Percentiles rank a stretch among this genome's conserved stretches.
Evolutionary conservation across 2,797 vertebrate species (phyloP).

Genomic region (Salmo trutta): DNA sequence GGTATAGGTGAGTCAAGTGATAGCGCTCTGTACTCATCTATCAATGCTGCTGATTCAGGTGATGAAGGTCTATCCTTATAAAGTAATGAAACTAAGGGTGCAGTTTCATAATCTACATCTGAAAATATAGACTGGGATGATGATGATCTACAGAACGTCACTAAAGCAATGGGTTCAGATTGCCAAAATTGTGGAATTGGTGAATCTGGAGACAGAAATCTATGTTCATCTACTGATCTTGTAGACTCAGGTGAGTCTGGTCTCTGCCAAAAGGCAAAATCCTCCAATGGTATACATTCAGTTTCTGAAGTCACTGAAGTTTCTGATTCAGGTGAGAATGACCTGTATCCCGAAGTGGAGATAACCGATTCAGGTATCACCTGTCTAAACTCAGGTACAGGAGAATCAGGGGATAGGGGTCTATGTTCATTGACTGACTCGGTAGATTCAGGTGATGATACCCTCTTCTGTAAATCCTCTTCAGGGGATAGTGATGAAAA

Average conservation of each 20-base stretch:
- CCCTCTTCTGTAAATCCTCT: slow-evolving; percentile 29
- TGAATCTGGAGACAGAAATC: slow-evolving; percentile 44
- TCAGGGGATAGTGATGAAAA: slow-evolving; percentile 41
- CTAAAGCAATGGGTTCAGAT: slow-evolving; percentile 20
- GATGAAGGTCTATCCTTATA: slow-evolving; percentile 35
- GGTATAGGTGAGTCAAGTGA: slow-evolving; percentile 21
- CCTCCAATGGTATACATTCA: slow-evolving; percentile 3
- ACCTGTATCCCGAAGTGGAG: slow-evolving; percentile 16
- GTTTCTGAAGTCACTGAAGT: slow-evolving; percentile 21
- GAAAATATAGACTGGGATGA: slow-evolving; percentile 57
- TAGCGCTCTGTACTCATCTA: slow-evolving; percentile 6
- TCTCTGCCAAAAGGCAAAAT: slow-evolving; percentile 35
- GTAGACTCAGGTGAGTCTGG: slow-evolving; percentile 29
- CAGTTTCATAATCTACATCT: slow-evolving; percentile 27
- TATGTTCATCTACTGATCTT: slow-evolving; percentile 3
- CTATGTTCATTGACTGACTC: slow-evolving; percentile 16
- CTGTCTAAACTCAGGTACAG: slow-evolving; percentile 33
- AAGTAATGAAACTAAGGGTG: slow-evolving; percentile 16
- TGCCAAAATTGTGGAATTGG: slow-evolving; percentile 30
- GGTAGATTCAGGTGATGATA: slow-evolving; percentile 45
- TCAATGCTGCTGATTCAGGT: slow-evolving; percentile 28
- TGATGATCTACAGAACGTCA: slow-evolving; percentile 25
- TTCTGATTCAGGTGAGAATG: slow-evolving; percentile 29
- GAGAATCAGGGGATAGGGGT: slow-evolving; percentile 40
- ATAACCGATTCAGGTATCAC: slow-evolving; percentile 14